Evolutionary conservation across 1,140 invertebrate genomes (phyloP).

Genomic region (Drosophila virilis): DNA sequence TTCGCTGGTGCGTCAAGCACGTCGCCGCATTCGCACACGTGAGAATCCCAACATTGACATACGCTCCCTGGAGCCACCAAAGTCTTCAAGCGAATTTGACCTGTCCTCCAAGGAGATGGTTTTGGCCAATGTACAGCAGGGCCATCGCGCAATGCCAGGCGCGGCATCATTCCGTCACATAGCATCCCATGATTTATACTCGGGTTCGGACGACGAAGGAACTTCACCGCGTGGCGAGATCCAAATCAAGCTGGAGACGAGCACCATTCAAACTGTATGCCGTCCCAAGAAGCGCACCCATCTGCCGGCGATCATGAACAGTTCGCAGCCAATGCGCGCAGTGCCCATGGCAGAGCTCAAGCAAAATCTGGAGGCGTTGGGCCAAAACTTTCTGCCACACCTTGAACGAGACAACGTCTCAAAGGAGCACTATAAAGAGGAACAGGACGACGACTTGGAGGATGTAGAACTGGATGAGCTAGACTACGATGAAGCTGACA

Average conservation of each 20-base stretch:
- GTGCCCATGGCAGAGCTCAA: conserved; percentile 42
- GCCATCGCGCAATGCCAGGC: background rate
- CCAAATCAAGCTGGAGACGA: conserved; percentile 53
- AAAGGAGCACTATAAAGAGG: conserved; percentile 24
- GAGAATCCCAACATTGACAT: conserved; percentile 47
- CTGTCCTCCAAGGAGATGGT: background rate
- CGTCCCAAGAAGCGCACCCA: conserved; percentile 29
- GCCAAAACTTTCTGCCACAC: conserved; percentile 19
- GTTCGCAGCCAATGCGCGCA: conserved; percentile 33
- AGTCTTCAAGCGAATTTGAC: background rate
- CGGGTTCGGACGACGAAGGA: conserved; percentile 36
- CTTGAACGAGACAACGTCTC: conserved; percentile 18
- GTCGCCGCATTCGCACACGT: conserved; percentile 46
- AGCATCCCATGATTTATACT: background rate
- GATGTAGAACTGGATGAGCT: conserved; percentile 5
- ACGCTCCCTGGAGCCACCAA: conserved; percentile 9
- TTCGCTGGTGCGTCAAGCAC: conserved; percentile 56
- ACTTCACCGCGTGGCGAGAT: conserved; percentile 43
- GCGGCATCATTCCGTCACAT: conserved; percentile 9
- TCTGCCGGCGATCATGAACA: conserved; percentile 1
- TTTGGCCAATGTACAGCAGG: background rate
- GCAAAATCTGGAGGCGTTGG: conserved; percentile 24
- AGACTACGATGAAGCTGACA: conserved; percentile 7
- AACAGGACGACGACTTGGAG: conserved; percentile 17
- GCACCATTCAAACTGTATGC: conserved; percentile 38